phyloP scores from a whole-genome alignment of 2,888 invertebrate genomes.

The Synergus itoensis region DNA sequence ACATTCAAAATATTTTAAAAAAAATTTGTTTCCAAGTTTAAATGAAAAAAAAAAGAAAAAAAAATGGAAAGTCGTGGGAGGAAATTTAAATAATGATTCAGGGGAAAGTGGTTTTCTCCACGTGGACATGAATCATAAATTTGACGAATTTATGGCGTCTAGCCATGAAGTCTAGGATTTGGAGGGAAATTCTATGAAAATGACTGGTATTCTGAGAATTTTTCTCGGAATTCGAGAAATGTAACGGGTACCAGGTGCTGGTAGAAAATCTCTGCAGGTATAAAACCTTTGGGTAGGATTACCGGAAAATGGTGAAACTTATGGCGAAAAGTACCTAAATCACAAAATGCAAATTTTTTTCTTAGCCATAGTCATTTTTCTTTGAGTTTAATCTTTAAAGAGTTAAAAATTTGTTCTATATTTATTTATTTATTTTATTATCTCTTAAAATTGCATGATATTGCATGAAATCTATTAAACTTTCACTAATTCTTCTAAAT shows the following conservation, averaged over 20 bases:
- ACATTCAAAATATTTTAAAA: background rate
- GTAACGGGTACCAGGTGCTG: background rate
- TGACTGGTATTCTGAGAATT: background rate
- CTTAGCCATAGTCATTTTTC: too few relatives aligned
- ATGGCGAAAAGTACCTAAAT: background rate
- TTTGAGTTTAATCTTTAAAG: too few relatives aligned
- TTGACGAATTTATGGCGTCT: background rate
- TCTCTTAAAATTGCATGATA: too few relatives aligned
- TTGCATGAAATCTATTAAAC: too few relatives aligned
- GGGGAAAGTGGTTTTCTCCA: background rate
- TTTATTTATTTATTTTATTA: too few relatives aligned
- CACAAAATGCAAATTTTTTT: background rate
- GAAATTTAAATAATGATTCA: background rate
- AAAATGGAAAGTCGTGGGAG: background rate
- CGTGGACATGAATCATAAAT: background rate
- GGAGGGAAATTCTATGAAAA: background rate
- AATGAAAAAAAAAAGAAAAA: too few relatives aligned
- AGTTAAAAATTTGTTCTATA: too few relatives aligned
- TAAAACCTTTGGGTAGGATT: background rate
- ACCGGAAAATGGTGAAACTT: background rate
- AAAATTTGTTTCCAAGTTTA: too few relatives aligned
- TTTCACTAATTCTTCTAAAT: too few relatives aligned
- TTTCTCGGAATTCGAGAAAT: background rate
- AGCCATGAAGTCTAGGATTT: background rate
- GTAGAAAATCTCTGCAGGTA: background rate